phyloP scores from a whole-genome alignment of 2,888 invertebrate genomes.

The Tyria jacobaeae region DNA sequence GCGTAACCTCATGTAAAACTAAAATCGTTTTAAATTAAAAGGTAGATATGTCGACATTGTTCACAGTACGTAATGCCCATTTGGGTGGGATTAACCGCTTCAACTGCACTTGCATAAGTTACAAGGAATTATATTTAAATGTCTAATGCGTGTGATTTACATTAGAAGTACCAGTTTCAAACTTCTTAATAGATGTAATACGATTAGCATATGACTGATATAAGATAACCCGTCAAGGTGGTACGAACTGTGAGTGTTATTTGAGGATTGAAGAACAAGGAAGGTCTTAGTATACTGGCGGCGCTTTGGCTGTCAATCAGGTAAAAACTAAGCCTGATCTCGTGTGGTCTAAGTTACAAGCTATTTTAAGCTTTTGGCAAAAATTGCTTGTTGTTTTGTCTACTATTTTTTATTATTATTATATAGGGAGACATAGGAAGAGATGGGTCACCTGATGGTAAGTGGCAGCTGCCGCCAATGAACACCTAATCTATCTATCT shows the following conservation, averaged over 20 bases:
- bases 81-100: conserved; percentile 63
- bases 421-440: no score
- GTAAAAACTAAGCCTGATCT: conserved; percentile 64
- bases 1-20: conserved; percentile 35
- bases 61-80: conserved; percentile 57
- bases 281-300: conserved; percentile 61
- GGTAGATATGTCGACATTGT: conserved; percentile 43
- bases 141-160: conserved; percentile 73
- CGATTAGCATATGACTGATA: conserved; percentile 60
- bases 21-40: conserved; percentile 49
- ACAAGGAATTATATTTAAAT: conserved; percentile 78
- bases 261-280: conserved; percentile 30
- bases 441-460: no score
- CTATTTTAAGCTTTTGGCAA: neutral
- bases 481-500: no score
- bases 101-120: conserved; percentile 72
- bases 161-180: conserved; percentile 70
- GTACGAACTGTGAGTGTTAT: conserved; percentile 25
- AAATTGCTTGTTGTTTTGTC: no score
- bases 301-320: conserved; percentile 78
- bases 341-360: conserved; percentile 55
- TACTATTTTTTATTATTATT: neutral
- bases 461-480: no score
- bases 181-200: conserved; percentile 76
- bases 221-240: conserved; percentile 48